Base-by-base conservation (phyloP, 2,113 vertebrate genomes). In the Capricornis sumatraensis region DNA sequence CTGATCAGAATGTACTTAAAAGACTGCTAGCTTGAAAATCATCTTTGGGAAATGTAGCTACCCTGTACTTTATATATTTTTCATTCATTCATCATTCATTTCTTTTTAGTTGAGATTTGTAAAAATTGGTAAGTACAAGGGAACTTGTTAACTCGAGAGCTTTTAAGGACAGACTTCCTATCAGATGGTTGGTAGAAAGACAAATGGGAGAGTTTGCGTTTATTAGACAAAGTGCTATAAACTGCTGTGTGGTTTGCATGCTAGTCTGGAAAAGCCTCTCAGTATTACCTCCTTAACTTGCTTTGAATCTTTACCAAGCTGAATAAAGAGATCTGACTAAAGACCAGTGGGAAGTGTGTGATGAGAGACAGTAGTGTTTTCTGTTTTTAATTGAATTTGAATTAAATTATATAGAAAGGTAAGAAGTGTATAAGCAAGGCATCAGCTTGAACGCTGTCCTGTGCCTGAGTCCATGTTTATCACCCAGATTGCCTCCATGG, bases 321-420 rank as follows among this genome's bases (percentile, higher is more conserved):
- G 17, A 50, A 17, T 28, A 96, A 43, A 57, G 3, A 83, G 53
- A 74, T 87, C 78, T 87, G 89, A 43, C 62, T 85, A 30, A 74
- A 87, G 43, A 81, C 62, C 30, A 84, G 33, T 7, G 12, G 64
- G 84, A 81, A 36, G 5, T 74, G 30, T 23, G 16, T 83, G 93
- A 87, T 33, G 28, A 45, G 53, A 71, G 33, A 74, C 27, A 6
- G 3, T 33, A 50, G 57, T 43, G 6, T 27, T 27, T 57, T 82
- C 78, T 89, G 55, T 43, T 89, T 92, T 95, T 87, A 87, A 89
- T 10, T 47, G 43, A 58, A 76, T 76, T 33, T 47, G n/a, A 71
- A 71, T 92, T 84, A 71, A 76, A 16, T 84, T 60, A 95, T 76
- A 62, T n/a, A 96, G 83, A 92, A 95, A 89, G 83, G n/a, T 8